Conservation (phyloP, 2,797 vertebrate species). For the Poeciliopsis paucimaculata region DNA sequence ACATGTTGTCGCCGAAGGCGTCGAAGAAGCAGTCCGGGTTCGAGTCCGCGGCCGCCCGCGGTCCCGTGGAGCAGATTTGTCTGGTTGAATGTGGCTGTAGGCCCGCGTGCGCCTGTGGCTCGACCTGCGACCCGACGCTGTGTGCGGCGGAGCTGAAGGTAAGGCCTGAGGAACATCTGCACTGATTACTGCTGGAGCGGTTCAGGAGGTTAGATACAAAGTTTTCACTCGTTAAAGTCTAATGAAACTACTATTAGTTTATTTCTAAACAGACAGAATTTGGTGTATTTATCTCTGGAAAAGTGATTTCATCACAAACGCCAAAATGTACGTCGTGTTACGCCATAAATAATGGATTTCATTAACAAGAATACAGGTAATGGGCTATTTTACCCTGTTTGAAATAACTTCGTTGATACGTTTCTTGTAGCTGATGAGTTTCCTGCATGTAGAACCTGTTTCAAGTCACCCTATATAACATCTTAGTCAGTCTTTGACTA, state of each 20-base stretch:
- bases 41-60: slow-evolving; percentile 9
- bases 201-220: neutral
- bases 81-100: slow-evolving; percentile 65
- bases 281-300: neutral
- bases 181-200: neutral
- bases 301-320: neutral
- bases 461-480: neutral
- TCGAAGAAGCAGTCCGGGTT: slow-evolving; percentile 35
- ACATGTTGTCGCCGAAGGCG: slow-evolving; percentile 63
- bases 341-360: neutral
- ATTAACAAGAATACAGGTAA: neutral
- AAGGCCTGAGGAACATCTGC: slow-evolving; percentile 23
- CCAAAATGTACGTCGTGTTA: neutral
- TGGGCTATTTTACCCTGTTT: neutral
- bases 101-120: slow-evolving; percentile 31
- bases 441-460: neutral
- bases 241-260: neutral
- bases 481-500: neutral
- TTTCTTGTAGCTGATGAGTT: neutral
- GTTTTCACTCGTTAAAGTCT: neutral
- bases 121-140: slow-evolving; percentile 9
- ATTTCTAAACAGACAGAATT: neutral
- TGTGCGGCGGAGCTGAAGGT: slow-evolving; percentile 22
- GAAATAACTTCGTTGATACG: neutral
- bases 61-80: slow-evolving; percentile 62